A percentile compares a stretch with the other conserved stretches of the same genome.
Conservation (phyloP, 1,140 invertebrate species). For the Anoplophora glabripennis region DNA sequence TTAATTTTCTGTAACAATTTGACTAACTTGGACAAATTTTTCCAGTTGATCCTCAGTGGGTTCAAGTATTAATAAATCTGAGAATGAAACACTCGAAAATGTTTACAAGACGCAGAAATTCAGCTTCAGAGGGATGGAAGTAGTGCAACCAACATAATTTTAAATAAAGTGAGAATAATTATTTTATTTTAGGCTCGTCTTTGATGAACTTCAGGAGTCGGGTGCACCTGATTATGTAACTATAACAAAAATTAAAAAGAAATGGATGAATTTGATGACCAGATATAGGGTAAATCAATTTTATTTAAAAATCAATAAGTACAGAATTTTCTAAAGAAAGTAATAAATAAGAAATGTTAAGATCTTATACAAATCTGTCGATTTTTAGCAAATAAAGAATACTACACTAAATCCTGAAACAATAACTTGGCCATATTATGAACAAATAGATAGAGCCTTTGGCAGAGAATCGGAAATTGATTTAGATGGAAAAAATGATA, state of each 20-base stretch:
- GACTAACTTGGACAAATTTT: constrained; percentile 7
- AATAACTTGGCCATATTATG: constrained; percentile 31
- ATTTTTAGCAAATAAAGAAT: constrained; percentile 29
- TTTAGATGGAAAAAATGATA: constrained; percentile 2
- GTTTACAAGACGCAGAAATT: constrained; percentile 29
- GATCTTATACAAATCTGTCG: too few relatives aligned
- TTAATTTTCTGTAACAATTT: neutral
- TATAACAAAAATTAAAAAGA: constrained; percentile 28
- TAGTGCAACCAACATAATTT: neutral
- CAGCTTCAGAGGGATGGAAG: constrained; percentile 28
- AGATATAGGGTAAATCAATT: constrained; percentile 21
- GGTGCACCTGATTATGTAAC: constrained; percentile 27
- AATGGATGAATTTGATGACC: constrained; percentile 35
- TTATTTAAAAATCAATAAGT: constrained; percentile 1
- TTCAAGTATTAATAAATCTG: constrained; percentile 32
- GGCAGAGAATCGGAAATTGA: constrained; percentile 4
- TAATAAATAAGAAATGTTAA: too few relatives aligned
- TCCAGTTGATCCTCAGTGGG: constrained; percentile 30
- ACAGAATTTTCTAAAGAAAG: neutral
- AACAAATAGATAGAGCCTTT: constrained; percentile 30
- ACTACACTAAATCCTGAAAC: constrained; percentile 8
- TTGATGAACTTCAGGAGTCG: constrained; percentile 23
- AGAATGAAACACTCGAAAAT: constrained; percentile 31
- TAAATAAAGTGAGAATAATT: neutral
- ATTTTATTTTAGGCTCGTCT: constrained; percentile 19